Evolutionary conservation across 1,140 invertebrate genomes (phyloP), one percentile per base, ranked within the genome.

Genomic region (Leptestheria dahalacensis): DNA sequence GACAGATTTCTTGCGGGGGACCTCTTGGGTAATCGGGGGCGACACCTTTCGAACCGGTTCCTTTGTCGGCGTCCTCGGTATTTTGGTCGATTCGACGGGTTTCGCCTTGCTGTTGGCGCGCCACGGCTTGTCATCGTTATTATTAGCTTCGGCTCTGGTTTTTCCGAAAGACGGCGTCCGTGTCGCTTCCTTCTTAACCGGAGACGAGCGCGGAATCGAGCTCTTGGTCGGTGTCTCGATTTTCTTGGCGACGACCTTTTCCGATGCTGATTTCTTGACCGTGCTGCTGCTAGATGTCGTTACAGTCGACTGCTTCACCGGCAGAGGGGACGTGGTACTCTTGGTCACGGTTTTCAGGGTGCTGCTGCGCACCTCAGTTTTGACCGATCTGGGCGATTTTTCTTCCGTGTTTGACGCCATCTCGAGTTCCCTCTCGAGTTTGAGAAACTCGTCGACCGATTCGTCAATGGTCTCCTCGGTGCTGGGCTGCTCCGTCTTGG

Each of bases 351-450:
- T 6, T 41, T 15, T 41, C 33, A 15, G 15, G 15, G 33, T 9
- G 33, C 33, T 41, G 6, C 15, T 41, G 33, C 6, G 33, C 33
- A 15, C 6, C 33, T 6, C 33, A 9, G 33, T 41, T 9, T 15
- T 6, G 33, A 9, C 15, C 33, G 33, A 41, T 15, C 6, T 9
- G 6, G 33, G 6, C 33, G 33, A 9, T 41, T 41, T 6, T 41
- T 28, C 26, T 26, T 33, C 26, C 1, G 3, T 20, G 20, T 20
- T 33, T 20, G 11, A 15, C 12, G 10, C 9, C 0, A 6, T 15
- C 20, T 55, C 25, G 23, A 55, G 26, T 55, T 55, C 53, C 23
- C 33, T 10, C n/a, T 55, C 53, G 25, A 55, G 10, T 20, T 55
- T 25, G 1, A 55, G 25, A n/a, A 55, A 55, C 33, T 55, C 53